Percentiles rank a stretch among this genome's conserved stretches.
Evolutionary conservation across 1,140 invertebrate genomes (phyloP).

Genomic region (Ceratoteleas bidentatus): DNA sequence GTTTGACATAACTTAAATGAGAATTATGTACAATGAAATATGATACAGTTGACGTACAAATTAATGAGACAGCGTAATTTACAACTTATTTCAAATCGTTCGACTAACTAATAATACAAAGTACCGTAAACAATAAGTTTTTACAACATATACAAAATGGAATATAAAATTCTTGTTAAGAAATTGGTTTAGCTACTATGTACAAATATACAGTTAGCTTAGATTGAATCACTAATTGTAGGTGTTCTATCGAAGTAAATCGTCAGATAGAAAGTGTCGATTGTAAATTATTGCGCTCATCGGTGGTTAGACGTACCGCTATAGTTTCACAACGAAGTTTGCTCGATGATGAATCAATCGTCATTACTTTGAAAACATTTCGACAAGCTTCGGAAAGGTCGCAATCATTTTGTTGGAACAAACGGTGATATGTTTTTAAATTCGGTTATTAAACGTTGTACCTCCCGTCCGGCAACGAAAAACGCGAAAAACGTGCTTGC

Average conservation of each 20-base stretch:
- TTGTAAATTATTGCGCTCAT: slow-evolving; percentile 72
- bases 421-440: slow-evolving; percentile 77
- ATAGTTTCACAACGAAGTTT: slow-evolving; percentile 29
- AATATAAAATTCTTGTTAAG: slow-evolving; percentile 45
- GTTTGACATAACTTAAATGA: slow-evolving; percentile 19
- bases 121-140: not conserved
- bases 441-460: slow-evolving; percentile 70
- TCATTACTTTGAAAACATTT: slow-evolving; percentile 36
- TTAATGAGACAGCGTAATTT: slow-evolving; percentile 18
- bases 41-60: slow-evolving; percentile 38
- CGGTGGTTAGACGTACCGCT: slow-evolving; percentile 14
- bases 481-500: slow-evolving; percentile 30
- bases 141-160: slow-evolving; percentile 50
- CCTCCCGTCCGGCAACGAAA: slow-evolving; percentile 15
- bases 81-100: slow-evolving; percentile 29
- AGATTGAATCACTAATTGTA: slow-evolving; percentile 34
- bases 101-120: too few species aligned
- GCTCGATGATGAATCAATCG: slow-evolving; percentile 23
- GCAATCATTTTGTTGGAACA: slow-evolving; percentile 38
- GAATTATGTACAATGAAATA: slow-evolving; percentile 51
- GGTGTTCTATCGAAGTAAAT: slow-evolving; percentile 37
- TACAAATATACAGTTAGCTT: slow-evolving; percentile 74
- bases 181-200: slow-evolving; percentile 60
- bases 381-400: slow-evolving; percentile 31
- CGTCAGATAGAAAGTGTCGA: slow-evolving; percentile 57